These are phyloP conservation scores for Bellardia pandia DNA, from an alignment of 2,888 invertebrate genomes.

Conservation along the genomic window DNA sequence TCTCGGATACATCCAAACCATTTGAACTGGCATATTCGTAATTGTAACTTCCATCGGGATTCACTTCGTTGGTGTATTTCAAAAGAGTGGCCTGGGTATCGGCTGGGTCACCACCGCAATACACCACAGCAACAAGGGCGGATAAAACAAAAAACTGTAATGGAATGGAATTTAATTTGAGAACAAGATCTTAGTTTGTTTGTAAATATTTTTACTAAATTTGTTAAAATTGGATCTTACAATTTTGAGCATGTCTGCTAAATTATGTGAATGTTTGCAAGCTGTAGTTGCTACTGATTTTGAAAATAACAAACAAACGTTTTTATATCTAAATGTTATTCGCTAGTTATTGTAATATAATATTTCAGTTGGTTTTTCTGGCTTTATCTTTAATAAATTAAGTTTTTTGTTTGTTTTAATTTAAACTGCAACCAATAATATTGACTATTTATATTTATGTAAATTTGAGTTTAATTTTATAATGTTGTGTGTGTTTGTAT, in stretches of 20 bases:
- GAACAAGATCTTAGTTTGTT: neutral
- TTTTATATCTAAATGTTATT: conserved; percentile 55
- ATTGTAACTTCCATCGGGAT: conserved; percentile 83
- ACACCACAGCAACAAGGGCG: conserved; percentile 36
- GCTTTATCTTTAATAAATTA: conserved; percentile 9
- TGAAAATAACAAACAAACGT: conserved; percentile 32
- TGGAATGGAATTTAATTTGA: neutral
- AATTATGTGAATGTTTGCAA: conserved; percentile 43
- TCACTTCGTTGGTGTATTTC: conserved; percentile 76
- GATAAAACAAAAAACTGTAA: conserved; percentile 42
- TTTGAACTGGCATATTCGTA: conserved; percentile 86
- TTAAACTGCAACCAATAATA: conserved; percentile 7
- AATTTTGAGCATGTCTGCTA: conserved; percentile 75
- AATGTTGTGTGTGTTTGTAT: neutral
- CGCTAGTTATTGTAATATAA: neutral
- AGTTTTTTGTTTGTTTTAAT: conserved; percentile 45
- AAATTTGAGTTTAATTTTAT: neutral
- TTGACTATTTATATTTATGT: neutral
- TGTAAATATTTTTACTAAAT: neutral
- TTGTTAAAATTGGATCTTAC: conserved; percentile 74
- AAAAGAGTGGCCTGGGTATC: conserved; percentile 77
- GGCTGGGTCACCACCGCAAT: conserved; percentile 72
- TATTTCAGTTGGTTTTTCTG: conserved; percentile 11
- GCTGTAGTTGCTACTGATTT: conserved; percentile 48
- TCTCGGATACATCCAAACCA: conserved; percentile 86